Evolutionary conservation across 2,113 vertebrate species (phyloP).

Genomic region (Donacobius atricapilla): DNA sequence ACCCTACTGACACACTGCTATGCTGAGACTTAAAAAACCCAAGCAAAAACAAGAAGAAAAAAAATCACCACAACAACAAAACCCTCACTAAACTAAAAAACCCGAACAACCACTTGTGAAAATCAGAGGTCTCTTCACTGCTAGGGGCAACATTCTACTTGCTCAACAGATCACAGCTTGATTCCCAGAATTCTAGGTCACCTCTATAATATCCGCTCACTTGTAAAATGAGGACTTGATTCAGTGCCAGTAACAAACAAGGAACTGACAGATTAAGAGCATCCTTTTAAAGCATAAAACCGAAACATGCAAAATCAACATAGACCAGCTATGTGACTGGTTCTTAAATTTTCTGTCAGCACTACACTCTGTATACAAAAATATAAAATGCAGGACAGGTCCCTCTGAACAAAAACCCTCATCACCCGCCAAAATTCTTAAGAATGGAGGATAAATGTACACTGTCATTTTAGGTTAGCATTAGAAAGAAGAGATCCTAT

Average conservation of each 20-base stretch:
- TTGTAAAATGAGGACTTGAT: not conserved
- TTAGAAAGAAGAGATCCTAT: not conserved
- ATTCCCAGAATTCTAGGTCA: slow-evolving; percentile 42
- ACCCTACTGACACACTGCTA: not conserved
- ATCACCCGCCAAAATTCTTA: not conserved
- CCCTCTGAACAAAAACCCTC: not conserved
- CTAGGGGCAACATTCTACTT: not conserved
- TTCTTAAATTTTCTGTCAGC: not conserved
- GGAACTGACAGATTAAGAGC: not conserved
- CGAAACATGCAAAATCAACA: not conserved
- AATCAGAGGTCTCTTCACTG: not conserved
- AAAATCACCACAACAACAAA: not conserved
- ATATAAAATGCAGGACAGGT: not conserved
- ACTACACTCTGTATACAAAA: not conserved
- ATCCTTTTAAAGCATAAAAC: not conserved
- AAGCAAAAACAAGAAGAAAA: not conserved
- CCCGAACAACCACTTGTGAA: not conserved
- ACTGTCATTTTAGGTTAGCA: not conserved
- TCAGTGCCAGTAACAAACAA: not conserved
- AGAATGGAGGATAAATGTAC: not conserved
- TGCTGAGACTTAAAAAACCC: not conserved
- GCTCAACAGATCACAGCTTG: not conserved
- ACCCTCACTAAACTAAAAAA: not conserved
- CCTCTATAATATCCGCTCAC: not conserved
- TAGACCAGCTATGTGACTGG: not conserved